Percentiles rank a stretch among this genome's conserved stretches.
Evolutionary conservation across 2,888 invertebrate genomes (phyloP).

Genomic region (Punctoribates punctum): DNA sequence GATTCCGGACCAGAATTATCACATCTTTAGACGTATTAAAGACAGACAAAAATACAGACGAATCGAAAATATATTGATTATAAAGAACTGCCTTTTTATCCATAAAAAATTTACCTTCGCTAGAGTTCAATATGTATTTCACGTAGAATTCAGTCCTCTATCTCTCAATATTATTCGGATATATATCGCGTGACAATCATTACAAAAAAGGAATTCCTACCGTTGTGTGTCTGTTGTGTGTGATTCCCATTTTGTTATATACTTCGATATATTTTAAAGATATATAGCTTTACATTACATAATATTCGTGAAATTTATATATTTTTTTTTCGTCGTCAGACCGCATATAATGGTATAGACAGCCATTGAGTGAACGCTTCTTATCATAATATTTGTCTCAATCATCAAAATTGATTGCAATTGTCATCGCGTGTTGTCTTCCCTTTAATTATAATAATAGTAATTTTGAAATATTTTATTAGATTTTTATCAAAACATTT

Average conservation of each 20-base stretch:
- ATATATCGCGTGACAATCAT: conserved; percentile 18
- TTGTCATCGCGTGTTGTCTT: conserved; percentile 6
- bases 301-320: neutral
- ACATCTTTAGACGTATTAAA: no score
- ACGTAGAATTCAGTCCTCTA: neutral
- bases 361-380: neutral
- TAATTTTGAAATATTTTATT: neutral
- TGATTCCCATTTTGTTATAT: conserved; percentile 12
- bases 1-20: no score
- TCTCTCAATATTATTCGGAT: neutral
- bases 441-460: neutral
- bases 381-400: neutral
- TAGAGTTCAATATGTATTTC: neutral
- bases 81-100: no score
- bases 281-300: neutral
- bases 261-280: neutral
- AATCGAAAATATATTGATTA: no score
- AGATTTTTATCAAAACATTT: neutral
- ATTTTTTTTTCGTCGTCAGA: neutral
- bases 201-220: neutral
- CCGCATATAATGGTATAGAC: neutral
- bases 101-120: neutral
- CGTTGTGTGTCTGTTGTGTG: neutral
- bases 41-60: no score
- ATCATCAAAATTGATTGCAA: neutral